Conservation (phyloP, 2,797 vertebrate genomes). For the Sebastes itinus region DNA sequence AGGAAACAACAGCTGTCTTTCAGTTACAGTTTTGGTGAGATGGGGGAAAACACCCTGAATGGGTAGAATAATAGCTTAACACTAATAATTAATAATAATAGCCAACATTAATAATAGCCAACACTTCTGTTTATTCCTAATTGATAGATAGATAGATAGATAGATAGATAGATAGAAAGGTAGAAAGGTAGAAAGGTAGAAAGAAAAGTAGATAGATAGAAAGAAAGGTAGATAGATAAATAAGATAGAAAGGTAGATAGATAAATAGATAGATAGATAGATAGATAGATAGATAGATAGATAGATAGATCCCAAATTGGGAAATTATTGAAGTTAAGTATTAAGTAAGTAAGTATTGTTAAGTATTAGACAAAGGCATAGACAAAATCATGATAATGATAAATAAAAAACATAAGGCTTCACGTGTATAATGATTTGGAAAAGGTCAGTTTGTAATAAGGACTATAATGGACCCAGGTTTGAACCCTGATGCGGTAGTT, state of each 20-base stretch:
- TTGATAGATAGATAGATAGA: no score
- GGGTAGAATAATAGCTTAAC: not conserved
- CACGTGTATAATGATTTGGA: not conserved
- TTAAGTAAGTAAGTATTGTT: not conserved
- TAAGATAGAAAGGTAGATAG: no score
- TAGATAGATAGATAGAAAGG: no score
- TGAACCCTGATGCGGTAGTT: not conserved
- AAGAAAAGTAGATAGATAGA: no score
- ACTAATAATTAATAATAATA: no score
- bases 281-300: not conserved
- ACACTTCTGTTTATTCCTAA: not conserved
- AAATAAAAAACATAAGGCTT: not conserved
- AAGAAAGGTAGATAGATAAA: no score
- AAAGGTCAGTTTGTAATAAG: not conserved
- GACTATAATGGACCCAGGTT: not conserved
- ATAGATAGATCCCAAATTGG: not conserved
- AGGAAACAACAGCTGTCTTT: slow-evolving; percentile 66
- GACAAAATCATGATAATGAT: not conserved
- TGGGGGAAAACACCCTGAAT: slow-evolving; percentile 13
- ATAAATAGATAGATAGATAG: no score
- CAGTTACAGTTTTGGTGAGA: slow-evolving; percentile 57
- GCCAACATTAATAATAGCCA: no score
- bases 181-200: no score
- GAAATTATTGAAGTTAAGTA: not conserved
- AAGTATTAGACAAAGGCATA: not conserved